These are phyloP conservation scores for Amorpha juglandis DNA, from an alignment of 2,888 invertebrate species.

Conservation along the genomic window DNA sequence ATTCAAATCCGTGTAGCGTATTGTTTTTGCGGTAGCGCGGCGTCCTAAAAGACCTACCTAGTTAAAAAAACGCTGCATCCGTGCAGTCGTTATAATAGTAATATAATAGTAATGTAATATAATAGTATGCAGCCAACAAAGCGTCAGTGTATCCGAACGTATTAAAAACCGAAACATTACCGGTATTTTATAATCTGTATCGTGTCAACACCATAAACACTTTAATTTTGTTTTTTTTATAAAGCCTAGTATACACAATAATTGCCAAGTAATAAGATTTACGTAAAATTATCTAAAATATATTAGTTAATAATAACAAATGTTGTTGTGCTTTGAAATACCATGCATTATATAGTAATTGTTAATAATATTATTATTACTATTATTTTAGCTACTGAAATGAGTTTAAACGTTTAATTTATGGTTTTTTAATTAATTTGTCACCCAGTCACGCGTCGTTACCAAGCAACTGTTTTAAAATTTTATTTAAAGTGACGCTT, in stretches of 20 bases:
- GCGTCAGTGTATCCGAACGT: constrained; percentile 4
- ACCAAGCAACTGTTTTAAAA: constrained; percentile 14
- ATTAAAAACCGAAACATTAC: neutral
- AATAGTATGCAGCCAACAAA: too few species aligned
- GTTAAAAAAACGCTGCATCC: too few species aligned
- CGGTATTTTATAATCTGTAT: constrained; percentile 3
- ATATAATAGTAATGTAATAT: too few species aligned
- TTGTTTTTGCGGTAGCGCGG: too few species aligned
- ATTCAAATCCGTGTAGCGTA: too few species aligned
- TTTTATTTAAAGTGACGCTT: neutral
- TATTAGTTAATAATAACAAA: too few species aligned
- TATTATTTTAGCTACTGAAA: neutral
- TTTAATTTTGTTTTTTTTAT: neutral
- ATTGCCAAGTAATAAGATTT: neutral
- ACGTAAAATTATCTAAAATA: neutral
- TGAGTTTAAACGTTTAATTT: neutral
- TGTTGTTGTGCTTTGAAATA: too few species aligned
- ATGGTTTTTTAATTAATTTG: neutral
- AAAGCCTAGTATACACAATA: neutral
- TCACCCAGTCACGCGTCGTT: neutral
- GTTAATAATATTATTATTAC: too few species aligned
- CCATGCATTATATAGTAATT: too few species aligned
- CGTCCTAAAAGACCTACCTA: too few species aligned
- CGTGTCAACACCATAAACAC: neutral
- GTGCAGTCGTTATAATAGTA: too few species aligned